Conservation (phyloP, 2,888 invertebrate genomes). For the Alloplasta piceator region DNA sequence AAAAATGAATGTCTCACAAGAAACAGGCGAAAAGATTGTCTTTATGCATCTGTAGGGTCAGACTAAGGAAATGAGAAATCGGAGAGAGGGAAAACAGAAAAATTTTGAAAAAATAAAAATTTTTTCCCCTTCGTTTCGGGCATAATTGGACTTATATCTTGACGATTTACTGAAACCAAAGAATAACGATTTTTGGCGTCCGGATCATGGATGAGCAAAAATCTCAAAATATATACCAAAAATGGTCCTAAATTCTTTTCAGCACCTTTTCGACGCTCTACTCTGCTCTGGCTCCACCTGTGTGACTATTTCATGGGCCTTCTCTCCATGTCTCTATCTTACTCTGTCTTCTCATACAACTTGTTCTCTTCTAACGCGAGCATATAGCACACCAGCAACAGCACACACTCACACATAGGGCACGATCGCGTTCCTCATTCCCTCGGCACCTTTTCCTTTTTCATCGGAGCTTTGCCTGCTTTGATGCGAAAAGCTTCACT, state of each 20-base stretch:
- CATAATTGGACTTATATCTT: too few relatives aligned
- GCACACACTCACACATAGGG: neutral
- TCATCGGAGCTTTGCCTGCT: conserved; percentile 48
- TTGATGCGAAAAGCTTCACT: conserved; percentile 42
- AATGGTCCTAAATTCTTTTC: conserved; percentile 25
- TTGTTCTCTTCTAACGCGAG: conserved; percentile 39
- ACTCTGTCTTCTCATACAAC: conserved; percentile 37
- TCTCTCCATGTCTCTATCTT: conserved; percentile 16
- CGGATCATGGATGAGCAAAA: too few relatives aligned
- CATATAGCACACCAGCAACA: conserved; percentile 15
- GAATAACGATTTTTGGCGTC: too few relatives aligned
- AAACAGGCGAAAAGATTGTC: too few relatives aligned
- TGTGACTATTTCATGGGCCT: conserved; percentile 31
- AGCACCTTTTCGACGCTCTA: conserved; percentile 38
- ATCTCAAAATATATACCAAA: too few relatives aligned
- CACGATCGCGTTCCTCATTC: conserved; percentile 48
- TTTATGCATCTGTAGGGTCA: too few relatives aligned
- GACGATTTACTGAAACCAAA: too few relatives aligned
- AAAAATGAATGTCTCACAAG: too few relatives aligned
- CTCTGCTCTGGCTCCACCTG: conserved; percentile 43
- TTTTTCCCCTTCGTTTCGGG: too few relatives aligned
- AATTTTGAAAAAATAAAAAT: too few relatives aligned
- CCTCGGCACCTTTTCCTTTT: conserved; percentile 60
- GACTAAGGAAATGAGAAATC: too few relatives aligned
- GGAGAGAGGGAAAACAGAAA: too few relatives aligned